phyloP scores from a whole-genome alignment of 2,888 invertebrate species.

The Seira sanloemensis region DNA sequence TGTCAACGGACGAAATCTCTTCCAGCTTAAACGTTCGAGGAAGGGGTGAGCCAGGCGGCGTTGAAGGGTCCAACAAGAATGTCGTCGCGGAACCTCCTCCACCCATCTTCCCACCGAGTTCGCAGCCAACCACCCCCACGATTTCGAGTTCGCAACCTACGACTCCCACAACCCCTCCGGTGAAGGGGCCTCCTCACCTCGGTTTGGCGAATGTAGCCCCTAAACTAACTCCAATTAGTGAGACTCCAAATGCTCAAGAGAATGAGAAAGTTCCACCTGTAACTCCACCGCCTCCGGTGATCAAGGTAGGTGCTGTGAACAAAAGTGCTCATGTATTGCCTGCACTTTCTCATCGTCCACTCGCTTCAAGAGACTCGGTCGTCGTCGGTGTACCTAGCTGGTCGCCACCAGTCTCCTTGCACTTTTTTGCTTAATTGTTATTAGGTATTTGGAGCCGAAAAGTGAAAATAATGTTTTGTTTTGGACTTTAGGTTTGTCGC shows the following conservation, averaged over 20 bases:
- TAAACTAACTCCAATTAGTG: constrained; percentile 54
- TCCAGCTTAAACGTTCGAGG: background rate
- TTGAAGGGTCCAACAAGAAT: constrained; percentile 25
- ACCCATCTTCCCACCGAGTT: background rate
- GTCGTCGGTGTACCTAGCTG: background rate
- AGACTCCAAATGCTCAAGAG: constrained; percentile 28
- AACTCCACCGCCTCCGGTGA: constrained; percentile 21
- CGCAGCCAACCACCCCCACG: background rate
- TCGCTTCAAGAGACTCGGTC: too few relatives aligned
- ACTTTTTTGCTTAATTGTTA: background rate
- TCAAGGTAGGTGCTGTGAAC: constrained; percentile 49
- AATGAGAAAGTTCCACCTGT: constrained; percentile 6
- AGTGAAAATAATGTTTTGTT: too few relatives aligned
- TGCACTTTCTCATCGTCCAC: background rate
- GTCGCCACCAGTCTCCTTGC: background rate
- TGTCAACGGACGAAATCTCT: constrained; percentile 16
- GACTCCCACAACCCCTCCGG: constrained; percentile 38
- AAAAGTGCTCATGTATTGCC: background rate
- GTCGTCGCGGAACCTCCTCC: constrained; percentile 6
- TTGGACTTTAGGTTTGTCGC: background rate
- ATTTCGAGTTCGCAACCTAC: constrained; percentile 21
- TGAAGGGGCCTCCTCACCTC: constrained; percentile 25
- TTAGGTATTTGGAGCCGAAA: too few relatives aligned
- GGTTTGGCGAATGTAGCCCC: constrained; percentile 20
- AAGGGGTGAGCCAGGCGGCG: constrained; percentile 14